A percentile compares a stretch with the other conserved stretches of the same genome.
These are phyloP conservation scores for Ctenochaetus hawaiiensis DNA, from an alignment of 2,797 vertebrate genomes.

Conservation along the genomic window DNA sequence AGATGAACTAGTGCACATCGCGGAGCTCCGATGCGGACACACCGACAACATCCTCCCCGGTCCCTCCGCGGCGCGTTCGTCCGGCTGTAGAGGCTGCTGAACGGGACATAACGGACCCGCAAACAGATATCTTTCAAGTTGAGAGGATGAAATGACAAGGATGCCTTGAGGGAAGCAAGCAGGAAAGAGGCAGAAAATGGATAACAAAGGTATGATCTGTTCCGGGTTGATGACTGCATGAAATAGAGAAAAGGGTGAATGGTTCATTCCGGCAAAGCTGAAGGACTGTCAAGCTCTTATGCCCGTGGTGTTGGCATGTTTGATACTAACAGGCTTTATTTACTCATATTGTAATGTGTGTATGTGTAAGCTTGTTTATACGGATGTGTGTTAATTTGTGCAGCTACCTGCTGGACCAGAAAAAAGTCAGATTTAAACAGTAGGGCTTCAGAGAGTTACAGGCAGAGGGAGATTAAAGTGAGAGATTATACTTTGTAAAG, in stretches of 20 bases:
- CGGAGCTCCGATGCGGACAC: slow-evolving; percentile 56
- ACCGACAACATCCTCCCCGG: slow-evolving; percentile 33
- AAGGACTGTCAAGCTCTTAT: background rate
- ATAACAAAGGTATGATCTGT: slow-evolving; percentile 68
- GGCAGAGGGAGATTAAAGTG: slow-evolving; percentile 72
- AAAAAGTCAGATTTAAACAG: slow-evolving; percentile 55
- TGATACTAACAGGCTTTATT: slow-evolving; percentile 1
- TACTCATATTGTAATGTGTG: background rate
- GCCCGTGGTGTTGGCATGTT: slow-evolving; percentile 7
- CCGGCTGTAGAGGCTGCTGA: slow-evolving; percentile 25
- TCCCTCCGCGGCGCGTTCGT: slow-evolving; percentile 24
- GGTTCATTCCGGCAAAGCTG: slow-evolving; percentile 17
- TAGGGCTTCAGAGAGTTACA: slow-evolving; percentile 64
- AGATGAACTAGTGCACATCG: slow-evolving; percentile 60
- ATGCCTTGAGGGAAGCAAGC: slow-evolving; percentile 45
- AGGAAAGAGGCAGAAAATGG: slow-evolving; percentile 33
- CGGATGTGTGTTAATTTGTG: slow-evolving; percentile 28
- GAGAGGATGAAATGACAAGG: slow-evolving; percentile 56
- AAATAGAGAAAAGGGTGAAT: background rate
- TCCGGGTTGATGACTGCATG: slow-evolving; percentile 41
- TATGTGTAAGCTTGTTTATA: slow-evolving; percentile 11
- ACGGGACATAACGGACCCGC: slow-evolving; percentile 56
- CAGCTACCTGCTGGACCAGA: slow-evolving; percentile 53
- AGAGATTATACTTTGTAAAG: slow-evolving; percentile 76
- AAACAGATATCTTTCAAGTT: slow-evolving; percentile 41